Percentiles rank a stretch among this genome's conserved stretches.
Conservation (phyloP, 2,113 vertebrate species). For the Ophiodon elongatus region DNA sequence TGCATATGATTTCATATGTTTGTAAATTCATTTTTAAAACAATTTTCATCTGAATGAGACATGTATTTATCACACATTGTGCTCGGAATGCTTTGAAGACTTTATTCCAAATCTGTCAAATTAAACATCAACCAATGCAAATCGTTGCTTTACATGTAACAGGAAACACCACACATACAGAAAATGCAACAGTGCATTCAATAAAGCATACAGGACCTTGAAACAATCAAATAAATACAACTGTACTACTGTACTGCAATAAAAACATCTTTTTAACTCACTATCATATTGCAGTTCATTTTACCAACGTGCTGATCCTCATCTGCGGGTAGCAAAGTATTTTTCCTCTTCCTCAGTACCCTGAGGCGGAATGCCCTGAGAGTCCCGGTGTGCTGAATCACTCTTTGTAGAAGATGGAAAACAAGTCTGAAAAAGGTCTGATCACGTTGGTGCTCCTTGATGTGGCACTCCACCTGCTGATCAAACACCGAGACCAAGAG, state of each 20-base stretch:
- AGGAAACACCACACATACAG: neutral
- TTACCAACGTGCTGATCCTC: neutral
- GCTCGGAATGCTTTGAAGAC: neutral
- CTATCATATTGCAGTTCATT: neutral
- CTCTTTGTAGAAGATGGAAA: neutral
- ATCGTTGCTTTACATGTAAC: neutral
- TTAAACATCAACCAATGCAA: neutral
- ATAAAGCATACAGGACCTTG: neutral
- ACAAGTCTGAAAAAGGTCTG: neutral
- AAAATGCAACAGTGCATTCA: neutral
- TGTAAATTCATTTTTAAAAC: neutral
- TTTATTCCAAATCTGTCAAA: neutral
- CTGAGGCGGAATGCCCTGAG: neutral
- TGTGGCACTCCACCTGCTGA: neutral
- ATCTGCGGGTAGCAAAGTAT: neutral
- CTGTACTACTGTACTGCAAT: neutral
- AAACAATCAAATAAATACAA: constrained; percentile 42
- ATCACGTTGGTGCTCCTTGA: neutral
- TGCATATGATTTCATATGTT: neutral
- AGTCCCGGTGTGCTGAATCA: neutral
- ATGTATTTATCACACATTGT: neutral
- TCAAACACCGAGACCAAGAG: neutral
- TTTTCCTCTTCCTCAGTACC: neutral
- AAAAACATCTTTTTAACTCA: neutral
- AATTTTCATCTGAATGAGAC: neutral